phyloP scores from a whole-genome alignment of 2,113 vertebrate genomes.

The Cyanoramphus novaezelandiae region DNA sequence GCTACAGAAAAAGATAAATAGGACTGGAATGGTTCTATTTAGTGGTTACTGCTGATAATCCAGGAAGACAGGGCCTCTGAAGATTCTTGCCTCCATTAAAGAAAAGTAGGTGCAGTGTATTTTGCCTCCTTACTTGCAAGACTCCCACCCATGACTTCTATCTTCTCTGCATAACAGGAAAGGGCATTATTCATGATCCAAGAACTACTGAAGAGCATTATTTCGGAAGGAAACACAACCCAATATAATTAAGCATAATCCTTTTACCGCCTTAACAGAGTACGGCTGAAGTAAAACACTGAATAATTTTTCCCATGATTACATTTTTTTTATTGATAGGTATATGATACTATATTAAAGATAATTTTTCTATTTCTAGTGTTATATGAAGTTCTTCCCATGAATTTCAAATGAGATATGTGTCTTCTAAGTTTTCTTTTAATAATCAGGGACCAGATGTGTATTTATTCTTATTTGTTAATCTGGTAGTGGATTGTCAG shows the following conservation, averaged over 20 bases:
- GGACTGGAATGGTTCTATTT: not conserved
- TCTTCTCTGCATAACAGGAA: not conserved
- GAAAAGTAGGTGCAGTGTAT: not conserved
- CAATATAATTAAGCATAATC: not conserved
- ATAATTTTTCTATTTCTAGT: not conserved
- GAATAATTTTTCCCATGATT: not conserved
- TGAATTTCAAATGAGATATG: not conserved
- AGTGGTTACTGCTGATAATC: not conserved
- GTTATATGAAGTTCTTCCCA: not conserved
- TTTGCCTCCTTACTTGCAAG: not conserved
- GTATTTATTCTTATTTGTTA: not conserved
- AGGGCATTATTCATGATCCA: not conserved
- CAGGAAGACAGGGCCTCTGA: not conserved
- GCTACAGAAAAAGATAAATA: not conserved
- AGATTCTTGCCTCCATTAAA: not conserved
- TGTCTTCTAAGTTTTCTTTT: not conserved
- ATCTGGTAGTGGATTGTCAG: not conserved
- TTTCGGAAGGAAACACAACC: not conserved
- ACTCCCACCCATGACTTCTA: not conserved
- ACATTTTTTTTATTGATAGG: not conserved
- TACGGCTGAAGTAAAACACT: not conserved
- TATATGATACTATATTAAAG: not conserved
- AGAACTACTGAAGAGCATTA: not conserved
- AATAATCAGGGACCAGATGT: not conserved
- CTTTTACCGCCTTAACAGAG: not conserved